Evolutionary conservation across 2,113 vertebrate genomes (phyloP).

Genomic region (Daubentonia madagascariensis): DNA sequence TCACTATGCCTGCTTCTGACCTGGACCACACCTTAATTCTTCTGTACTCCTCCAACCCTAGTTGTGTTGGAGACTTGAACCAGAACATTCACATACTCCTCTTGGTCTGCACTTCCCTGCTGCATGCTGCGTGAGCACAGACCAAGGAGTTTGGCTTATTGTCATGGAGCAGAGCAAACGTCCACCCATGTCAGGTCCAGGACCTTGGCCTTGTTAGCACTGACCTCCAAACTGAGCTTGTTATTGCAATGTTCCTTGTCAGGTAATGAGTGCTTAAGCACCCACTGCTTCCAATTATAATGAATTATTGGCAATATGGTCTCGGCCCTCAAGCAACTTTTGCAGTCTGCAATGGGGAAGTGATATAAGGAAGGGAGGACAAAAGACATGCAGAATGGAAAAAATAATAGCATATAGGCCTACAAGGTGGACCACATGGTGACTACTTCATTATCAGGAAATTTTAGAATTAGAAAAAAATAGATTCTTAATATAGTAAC

Average conservation of each 20-base stretch:
- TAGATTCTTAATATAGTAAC: neutral
- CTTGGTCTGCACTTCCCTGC: rapidly evolving
- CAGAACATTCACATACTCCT: neutral
- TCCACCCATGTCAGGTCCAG: neutral
- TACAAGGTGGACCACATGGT: neutral
- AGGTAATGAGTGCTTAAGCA: conserved; percentile 64
- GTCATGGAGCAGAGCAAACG: neutral
- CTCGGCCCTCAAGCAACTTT: conserved; percentile 52
- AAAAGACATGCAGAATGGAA: neutral
- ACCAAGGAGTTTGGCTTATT: neutral
- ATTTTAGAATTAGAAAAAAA: conserved; percentile 19
- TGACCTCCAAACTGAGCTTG: conserved; percentile 64
- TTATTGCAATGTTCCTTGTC: neutral
- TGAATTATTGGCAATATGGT: conserved; percentile 66
- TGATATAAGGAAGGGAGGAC: conserved; percentile 39
- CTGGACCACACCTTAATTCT: neutral
- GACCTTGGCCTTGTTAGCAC: conserved; percentile 69
- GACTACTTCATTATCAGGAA: neutral
- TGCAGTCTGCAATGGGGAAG: neutral
- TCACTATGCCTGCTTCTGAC: neutral
- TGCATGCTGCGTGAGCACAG: neutral
- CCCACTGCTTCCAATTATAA: conserved; percentile 73
- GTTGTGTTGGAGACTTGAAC: neutral
- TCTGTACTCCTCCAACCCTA: neutral
- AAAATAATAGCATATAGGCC: neutral